These are phyloP conservation scores for Pipistrellus nathusii DNA, from an alignment of 2,797 vertebrate genomes.

Conservation along the genomic window DNA sequence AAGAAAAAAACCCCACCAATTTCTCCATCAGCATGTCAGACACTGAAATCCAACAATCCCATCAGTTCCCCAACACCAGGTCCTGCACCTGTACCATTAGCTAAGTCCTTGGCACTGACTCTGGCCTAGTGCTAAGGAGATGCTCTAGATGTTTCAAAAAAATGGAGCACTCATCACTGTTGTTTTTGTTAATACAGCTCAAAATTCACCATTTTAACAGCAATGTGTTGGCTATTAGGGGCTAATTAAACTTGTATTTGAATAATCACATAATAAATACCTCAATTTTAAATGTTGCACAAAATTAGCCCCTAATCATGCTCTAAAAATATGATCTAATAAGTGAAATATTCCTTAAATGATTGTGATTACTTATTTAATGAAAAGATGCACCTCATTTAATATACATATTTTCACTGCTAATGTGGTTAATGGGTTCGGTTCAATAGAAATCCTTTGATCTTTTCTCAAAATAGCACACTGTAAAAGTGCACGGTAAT, in stretches of 20 bases:
- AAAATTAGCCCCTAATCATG: conserved; percentile 73
- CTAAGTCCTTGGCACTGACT: neutral
- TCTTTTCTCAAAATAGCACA: conserved; percentile 79
- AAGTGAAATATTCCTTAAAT: conserved; percentile 72
- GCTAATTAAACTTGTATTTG: conserved; percentile 68
- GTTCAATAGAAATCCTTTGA: conserved; percentile 76
- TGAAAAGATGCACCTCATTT: conserved; percentile 74
- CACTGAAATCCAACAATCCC: neutral
- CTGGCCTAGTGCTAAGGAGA: neutral
- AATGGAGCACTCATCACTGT: conserved; percentile 14
- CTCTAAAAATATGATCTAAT: conserved; percentile 72
- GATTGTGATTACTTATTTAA: conserved; percentile 76
- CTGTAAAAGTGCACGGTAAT: conserved; percentile 83
- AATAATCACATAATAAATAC: conserved; percentile 71
- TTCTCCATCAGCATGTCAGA: neutral
- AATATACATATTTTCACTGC: conserved; percentile 71
- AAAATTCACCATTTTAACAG: conserved; percentile 55
- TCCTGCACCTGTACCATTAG: neutral
- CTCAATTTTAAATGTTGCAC: conserved; percentile 60
- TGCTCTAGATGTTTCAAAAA: neutral
- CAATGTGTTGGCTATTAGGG: conserved; percentile 66
- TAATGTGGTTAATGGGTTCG: conserved; percentile 72
- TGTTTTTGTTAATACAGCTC: conserved; percentile 37
- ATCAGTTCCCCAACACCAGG: no score
- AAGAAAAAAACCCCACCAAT: neutral